Evolutionary conservation across 2,113 vertebrate species (phyloP).

Genomic region (Planiliza haematocheilus): DNA sequence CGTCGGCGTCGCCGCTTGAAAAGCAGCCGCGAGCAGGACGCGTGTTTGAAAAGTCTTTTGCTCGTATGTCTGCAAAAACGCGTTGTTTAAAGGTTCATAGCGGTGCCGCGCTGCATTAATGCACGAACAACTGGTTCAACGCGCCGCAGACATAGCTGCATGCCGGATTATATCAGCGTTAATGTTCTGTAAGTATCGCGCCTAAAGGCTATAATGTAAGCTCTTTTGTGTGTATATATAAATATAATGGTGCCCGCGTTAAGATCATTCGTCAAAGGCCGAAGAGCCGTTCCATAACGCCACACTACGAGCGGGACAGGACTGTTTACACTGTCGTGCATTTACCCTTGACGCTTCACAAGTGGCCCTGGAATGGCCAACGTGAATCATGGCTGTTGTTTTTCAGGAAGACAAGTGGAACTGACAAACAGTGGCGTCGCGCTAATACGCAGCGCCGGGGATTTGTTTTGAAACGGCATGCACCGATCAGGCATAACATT

Average conservation of each 20-base stretch:
- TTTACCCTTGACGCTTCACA: not conserved
- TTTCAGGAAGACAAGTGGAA: not conserved
- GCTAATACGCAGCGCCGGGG: too few species aligned
- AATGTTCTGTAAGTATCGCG: not conserved
- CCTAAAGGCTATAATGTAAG: not conserved
- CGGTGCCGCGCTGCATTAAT: not conserved
- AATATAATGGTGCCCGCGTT: too few species aligned
- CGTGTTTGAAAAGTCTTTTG: conserved; percentile 12
- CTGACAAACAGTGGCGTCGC: not conserved
- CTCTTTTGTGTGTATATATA: too few species aligned
- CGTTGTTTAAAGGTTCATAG: conserved; percentile 12
- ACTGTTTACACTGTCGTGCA: not conserved
- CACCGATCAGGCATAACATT: too few species aligned
- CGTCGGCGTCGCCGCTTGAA: not conserved
- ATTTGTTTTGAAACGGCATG: too few species aligned
- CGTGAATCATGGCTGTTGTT: not conserved
- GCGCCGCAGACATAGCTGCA: too few species aligned
- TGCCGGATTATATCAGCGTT: not conserved
- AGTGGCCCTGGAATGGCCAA: not conserved
- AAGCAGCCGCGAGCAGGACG: conserved; percentile 35
- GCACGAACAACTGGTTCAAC: conserved; percentile 10
- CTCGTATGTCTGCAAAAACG: conserved; percentile 1
- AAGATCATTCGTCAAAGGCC: not conserved
- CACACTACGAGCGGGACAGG: not conserved
- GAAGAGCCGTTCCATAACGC: not conserved